Conservation (phyloP, 1,140 invertebrate genomes). For the Spodoptera frugiperda region DNA sequence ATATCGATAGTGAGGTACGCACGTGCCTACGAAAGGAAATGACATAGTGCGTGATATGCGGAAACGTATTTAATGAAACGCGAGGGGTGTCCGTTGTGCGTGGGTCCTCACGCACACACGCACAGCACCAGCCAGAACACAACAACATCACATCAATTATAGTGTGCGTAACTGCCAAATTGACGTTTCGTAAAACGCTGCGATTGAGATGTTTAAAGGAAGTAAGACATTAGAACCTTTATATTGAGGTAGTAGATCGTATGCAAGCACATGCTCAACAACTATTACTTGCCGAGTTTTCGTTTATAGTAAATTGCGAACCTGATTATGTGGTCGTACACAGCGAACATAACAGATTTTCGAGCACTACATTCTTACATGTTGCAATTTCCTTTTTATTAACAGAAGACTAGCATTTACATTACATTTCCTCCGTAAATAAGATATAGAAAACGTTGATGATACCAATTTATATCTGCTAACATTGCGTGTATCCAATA, state of each 20-base stretch:
- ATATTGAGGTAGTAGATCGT: constrained; percentile 38
- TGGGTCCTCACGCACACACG: constrained; percentile 64
- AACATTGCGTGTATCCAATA: constrained; percentile 39
- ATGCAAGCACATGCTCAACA: constrained; percentile 25
- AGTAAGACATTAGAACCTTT: constrained; percentile 38
- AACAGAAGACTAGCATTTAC: constrained; percentile 5
- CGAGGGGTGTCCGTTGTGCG: constrained; percentile 75
- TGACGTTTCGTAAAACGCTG: constrained; percentile 45
- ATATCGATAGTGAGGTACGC: constrained; percentile 51
- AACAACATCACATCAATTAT: constrained; percentile 24
- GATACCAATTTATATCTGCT: constrained; percentile 34
- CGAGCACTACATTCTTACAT: not conserved
- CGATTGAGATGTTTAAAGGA: constrained; percentile 47
- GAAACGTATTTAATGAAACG: constrained; percentile 85
- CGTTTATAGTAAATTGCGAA: constrained; percentile 16
- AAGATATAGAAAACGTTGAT: constrained; percentile 10
- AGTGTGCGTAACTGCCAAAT: constrained; percentile 43
- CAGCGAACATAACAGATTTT: not conserved
- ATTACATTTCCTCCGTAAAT: constrained; percentile 10
- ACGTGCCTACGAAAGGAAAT: constrained; percentile 78
- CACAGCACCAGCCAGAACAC: constrained; percentile 50
- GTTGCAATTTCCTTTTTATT: constrained; percentile 19
- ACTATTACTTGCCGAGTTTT: constrained; percentile 25
- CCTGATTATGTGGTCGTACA: constrained; percentile 13
- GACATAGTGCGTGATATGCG: constrained; percentile 85